These are phyloP conservation scores for Balearica regulorum DNA, from an alignment of 2,797 vertebrate genomes.

Conservation along the genomic window DNA sequence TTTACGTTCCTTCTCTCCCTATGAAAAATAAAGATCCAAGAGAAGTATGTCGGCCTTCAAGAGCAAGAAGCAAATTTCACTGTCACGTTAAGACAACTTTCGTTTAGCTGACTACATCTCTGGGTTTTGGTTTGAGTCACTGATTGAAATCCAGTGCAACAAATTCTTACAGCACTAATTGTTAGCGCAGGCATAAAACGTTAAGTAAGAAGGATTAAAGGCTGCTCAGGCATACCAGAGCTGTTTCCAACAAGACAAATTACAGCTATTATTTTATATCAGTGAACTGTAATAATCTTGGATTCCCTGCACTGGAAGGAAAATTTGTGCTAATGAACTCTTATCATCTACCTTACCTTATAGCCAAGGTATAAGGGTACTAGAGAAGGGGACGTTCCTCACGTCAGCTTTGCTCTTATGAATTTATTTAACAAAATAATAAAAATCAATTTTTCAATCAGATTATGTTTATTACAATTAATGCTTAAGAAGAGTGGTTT, in stretches of 20 bases:
- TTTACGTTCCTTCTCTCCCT: not conserved
- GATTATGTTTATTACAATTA: not conserved
- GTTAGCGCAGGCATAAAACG: not conserved
- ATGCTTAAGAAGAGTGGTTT: not conserved
- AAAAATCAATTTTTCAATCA: not conserved
- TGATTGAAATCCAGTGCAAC: not conserved
- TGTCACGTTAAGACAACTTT: not conserved
- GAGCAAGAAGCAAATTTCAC: not conserved
- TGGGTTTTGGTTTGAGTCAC: not conserved
- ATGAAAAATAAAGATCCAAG: not conserved
- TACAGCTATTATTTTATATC: constrained; percentile 14
- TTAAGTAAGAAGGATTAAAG: constrained; percentile 22
- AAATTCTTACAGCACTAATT: constrained; percentile 1
- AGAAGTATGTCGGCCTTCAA: not conserved
- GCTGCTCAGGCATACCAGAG: not conserved
- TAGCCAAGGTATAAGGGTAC: not conserved
- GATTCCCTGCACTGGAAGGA: not conserved
- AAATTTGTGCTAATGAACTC: not conserved
- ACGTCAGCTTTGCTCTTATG: not conserved
- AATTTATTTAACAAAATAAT: not conserved
- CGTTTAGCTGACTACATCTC: not conserved
- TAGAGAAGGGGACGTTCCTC: not conserved
- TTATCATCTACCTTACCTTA: not conserved
- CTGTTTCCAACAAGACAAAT: not conserved
- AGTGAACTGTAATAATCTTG: constrained; percentile 12